These are phyloP conservation scores for Ictidomys tridecemlineatus DNA, from an alignment of 2,113 vertebrate genomes.

Conservation along the genomic window DNA sequence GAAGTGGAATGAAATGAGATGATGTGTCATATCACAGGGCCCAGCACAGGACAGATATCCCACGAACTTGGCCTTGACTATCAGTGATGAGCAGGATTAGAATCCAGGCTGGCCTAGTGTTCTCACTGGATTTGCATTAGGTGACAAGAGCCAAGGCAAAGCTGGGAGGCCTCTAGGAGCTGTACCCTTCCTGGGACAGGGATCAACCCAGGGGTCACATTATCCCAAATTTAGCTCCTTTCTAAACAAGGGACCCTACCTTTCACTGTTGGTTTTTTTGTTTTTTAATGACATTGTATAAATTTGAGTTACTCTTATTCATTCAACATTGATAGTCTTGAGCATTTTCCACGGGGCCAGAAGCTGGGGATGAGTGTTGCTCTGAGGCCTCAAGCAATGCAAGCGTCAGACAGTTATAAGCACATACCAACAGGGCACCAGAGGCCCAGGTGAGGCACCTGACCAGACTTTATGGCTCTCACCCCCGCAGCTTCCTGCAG, in stretches of 20 bases:
- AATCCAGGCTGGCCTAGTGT: background rate
- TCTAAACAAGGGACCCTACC: background rate
- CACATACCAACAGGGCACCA: rapidly evolving
- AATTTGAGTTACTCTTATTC: background rate
- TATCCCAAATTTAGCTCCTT: background rate
- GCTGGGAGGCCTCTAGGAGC: background rate
- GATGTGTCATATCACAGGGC: background rate
- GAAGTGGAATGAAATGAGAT: background rate
- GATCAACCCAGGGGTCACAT: background rate
- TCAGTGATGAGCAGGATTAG: background rate
- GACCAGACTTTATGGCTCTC: too few relatives aligned
- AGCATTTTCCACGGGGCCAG: background rate
- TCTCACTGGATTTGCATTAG: background rate
- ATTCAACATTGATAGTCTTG: background rate
- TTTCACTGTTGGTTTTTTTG: background rate
- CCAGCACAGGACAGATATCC: background rate
- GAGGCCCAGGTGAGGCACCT: background rate
- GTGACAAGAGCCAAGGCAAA: background rate
- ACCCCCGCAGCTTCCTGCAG: background rate
- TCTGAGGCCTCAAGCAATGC: background rate
- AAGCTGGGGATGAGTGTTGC: background rate
- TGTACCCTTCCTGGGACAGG: background rate
- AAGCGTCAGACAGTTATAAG: background rate
- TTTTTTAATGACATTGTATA: background rate
- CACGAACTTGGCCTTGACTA: background rate